Conservation (phyloP, 2,888 invertebrate genomes). For the Caenorhabditis sp. region DNA sequence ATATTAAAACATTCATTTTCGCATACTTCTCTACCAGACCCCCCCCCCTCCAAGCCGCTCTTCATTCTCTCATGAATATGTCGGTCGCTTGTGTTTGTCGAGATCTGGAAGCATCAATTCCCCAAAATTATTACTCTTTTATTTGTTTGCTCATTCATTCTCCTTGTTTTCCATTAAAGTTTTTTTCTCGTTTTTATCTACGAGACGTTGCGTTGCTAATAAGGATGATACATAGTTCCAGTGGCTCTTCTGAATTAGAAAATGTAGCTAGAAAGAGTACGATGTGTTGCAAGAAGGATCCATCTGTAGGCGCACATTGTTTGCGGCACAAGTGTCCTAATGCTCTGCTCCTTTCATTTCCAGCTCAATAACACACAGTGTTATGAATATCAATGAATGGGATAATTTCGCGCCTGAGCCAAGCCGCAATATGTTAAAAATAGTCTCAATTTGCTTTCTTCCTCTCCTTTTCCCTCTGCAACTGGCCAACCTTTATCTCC, state of each 20-base stretch:
- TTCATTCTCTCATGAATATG: slow-evolving; percentile 40
- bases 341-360: slow-evolving; percentile 6
- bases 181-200: background rate
- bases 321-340: slow-evolving; percentile 14
- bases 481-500: background rate
- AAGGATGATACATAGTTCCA: too few species aligned
- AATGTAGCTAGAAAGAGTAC: background rate
- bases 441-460: background rate
- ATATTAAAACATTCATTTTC: slow-evolving; percentile 61
- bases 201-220: background rate
- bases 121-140: slow-evolving; percentile 48
- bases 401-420: slow-evolving; percentile 19
- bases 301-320: background rate
- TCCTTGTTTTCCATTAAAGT: background rate
- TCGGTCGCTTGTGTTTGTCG: slow-evolving; percentile 45
- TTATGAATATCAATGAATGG: slow-evolving; percentile 47
- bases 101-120: slow-evolving; percentile 39
- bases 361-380: slow-evolving; percentile 27
- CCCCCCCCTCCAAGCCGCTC: slow-evolving; percentile 11
- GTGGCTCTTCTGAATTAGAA: background rate
- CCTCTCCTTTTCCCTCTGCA: too few species aligned
- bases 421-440: slow-evolving; percentile 17
- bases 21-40: slow-evolving; percentile 35
- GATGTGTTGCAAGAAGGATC: too few species aligned
- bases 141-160: slow-evolving; percentile 18